A percentile compares a stretch with the other conserved stretches of the same genome.
These are phyloP conservation scores for Philypnodon macrostomus DNA, from an alignment of 2,797 vertebrate species.

Conservation along the genomic window DNA sequence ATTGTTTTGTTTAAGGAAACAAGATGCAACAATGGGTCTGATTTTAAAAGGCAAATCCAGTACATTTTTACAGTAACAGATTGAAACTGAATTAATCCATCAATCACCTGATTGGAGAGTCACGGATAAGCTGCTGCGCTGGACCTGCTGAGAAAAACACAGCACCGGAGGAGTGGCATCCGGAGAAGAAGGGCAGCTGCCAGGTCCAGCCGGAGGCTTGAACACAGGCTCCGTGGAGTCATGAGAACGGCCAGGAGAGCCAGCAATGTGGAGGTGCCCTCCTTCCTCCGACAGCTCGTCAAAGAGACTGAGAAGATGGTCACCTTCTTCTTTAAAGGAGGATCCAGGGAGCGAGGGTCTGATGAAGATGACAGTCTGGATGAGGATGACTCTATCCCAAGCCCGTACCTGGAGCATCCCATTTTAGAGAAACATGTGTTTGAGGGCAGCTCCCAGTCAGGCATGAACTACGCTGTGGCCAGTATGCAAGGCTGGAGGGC, in stretches of 20 bases:
- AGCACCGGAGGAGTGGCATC: constrained; percentile 53
- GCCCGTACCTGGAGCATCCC: constrained; percentile 73
- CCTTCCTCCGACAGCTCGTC: constrained; percentile 75
- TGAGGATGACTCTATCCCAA: constrained; percentile 52
- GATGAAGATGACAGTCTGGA: constrained; percentile 38
- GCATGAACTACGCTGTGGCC: constrained; percentile 73
- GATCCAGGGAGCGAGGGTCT: constrained; percentile 36
- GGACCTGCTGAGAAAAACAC: constrained; percentile 71
- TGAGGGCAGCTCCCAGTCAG: constrained; percentile 61
- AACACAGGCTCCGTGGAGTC: constrained; percentile 47
- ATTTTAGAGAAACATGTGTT: constrained; percentile 70
- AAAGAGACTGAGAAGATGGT: constrained; percentile 81
- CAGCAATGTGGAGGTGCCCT: constrained; percentile 77
- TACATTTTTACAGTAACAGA: constrained; percentile 4
- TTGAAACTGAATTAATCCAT: constrained; percentile 1
- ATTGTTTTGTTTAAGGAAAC: not conserved
- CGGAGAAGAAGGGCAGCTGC: constrained; percentile 42
- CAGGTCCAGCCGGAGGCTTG: constrained; percentile 60
- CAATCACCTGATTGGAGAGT: constrained; percentile 22
- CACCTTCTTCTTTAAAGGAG: constrained; percentile 77
- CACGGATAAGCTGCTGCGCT: constrained; percentile 47
- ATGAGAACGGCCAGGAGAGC: constrained; percentile 75
- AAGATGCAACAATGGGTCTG: constrained; percentile 14
- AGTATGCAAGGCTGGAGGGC: constrained; percentile 83
- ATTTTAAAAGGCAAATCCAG: constrained; percentile 16